Evolutionary conservation across 2,113 vertebrate genomes (phyloP).

Genomic region (Bombycilla garrulus): DNA sequence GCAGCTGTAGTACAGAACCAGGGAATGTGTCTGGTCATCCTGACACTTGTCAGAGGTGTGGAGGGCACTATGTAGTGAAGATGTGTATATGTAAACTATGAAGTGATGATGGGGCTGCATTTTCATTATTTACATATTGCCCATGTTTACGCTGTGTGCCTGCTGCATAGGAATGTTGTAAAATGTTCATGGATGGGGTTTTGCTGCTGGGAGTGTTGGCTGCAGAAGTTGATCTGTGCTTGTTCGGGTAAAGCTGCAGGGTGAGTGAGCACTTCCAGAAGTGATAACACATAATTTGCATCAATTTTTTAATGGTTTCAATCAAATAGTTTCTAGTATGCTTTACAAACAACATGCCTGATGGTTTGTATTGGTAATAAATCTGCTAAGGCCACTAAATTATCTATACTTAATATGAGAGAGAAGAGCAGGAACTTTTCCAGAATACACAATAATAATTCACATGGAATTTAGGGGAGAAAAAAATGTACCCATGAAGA

Average conservation of each 20-base stretch:
- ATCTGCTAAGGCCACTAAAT: neutral
- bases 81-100: neutral
- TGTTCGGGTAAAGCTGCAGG: neutral
- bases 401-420: neutral
- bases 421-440: neutral
- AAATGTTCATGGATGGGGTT: accelerated
- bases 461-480: neutral
- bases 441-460: neutral
- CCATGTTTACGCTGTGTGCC: accelerated
- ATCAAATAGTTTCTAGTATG: neutral
- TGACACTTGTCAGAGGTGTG: neutral
- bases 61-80: neutral
- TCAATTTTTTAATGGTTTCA: neutral
- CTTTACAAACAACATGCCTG: neutral
- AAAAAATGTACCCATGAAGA: neutral
- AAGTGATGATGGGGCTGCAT: neutral
- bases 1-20: neutral
- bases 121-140: neutral
- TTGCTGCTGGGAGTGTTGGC: accelerated
- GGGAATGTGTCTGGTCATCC: neutral
- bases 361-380: neutral
- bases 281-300: neutral
- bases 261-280: neutral
- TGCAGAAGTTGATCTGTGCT: neutral
- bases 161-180: accelerated